phyloP scores from a whole-genome alignment of 1,140 invertebrate species.

The Brachystomella parvula region DNA sequence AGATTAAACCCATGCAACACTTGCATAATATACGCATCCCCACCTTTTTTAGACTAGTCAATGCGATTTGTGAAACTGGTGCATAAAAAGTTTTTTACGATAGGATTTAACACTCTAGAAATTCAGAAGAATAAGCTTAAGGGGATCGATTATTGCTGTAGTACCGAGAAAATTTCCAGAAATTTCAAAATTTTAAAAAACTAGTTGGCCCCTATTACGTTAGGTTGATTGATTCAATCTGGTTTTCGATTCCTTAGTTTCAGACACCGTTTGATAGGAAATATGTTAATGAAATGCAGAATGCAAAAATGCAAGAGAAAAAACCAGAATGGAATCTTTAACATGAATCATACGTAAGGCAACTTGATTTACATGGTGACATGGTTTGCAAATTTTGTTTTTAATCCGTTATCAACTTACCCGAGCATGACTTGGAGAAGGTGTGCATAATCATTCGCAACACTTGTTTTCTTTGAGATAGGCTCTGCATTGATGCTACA shows the following conservation, averaged over 20 bases:
- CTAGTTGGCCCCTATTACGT: too few relatives aligned
- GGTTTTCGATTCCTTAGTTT: not conserved
- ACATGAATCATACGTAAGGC: not conserved
- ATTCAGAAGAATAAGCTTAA: too few relatives aligned
- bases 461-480: constrained; percentile 20
- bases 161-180: too few relatives aligned
- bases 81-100: too few relatives aligned
- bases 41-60: too few relatives aligned
- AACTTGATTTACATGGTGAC: not conserved
- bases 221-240: too few relatives aligned
- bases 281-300: not conserved
- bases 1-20: too few relatives aligned
- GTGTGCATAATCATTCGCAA: constrained; percentile 32
- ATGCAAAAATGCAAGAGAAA: not conserved
- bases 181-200: too few relatives aligned
- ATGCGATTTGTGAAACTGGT: too few relatives aligned
- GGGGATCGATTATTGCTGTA: too few relatives aligned
- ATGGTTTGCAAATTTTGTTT: not conserved
- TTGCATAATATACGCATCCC: too few relatives aligned
- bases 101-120: too few relatives aligned
- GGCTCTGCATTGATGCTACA: constrained; percentile 27
- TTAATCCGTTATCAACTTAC: constrained; percentile 22
- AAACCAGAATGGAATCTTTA: not conserved
- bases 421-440: constrained; percentile 27
- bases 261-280: not conserved